A percentile compares a stretch with the other conserved stretches of the same genome.
Conservation (phyloP, 2,113 vertebrate species). For the Bungarus multicinctus region DNA sequence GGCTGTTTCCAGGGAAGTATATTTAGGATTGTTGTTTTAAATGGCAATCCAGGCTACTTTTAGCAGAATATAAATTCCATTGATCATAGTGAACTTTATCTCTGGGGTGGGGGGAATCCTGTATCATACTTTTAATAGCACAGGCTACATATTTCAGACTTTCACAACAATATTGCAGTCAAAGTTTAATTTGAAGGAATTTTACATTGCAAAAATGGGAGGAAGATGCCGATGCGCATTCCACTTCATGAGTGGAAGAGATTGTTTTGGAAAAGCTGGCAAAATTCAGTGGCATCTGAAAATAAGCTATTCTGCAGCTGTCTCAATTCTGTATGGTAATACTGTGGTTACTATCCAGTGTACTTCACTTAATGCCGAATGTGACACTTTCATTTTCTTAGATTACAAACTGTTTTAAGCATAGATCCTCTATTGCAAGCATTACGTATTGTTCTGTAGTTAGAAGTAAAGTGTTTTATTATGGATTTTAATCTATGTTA, state of each 20-base stretch:
- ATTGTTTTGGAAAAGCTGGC: not conserved
- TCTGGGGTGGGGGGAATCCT: no score
- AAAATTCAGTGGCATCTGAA: not conserved
- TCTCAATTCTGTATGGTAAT: not conserved
- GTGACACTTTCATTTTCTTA: not conserved
- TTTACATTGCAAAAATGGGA: not conserved
- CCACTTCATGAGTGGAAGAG: not conserved
- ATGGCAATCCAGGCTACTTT: not conserved
- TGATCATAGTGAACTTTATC: not conserved
- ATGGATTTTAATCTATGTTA: not conserved
- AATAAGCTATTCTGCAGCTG: not conserved
- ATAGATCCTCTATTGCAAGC: not conserved
- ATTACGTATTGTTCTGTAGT: not conserved
- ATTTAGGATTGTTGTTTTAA: not conserved
- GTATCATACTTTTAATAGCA: not conserved
- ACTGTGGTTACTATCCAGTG: not conserved
- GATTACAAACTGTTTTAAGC: not conserved
- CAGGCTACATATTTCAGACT: not conserved
- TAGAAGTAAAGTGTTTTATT: not conserved
- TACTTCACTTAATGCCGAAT: not conserved
- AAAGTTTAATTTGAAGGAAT: not conserved
- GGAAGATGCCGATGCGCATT: not conserved
- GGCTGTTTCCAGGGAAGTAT: not conserved
- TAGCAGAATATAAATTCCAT: not conserved
- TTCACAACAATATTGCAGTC: not conserved